These are phyloP conservation scores for Aporophyla lueneburgensis DNA, from an alignment of 2,888 invertebrate genomes.

Conservation along the genomic window DNA sequence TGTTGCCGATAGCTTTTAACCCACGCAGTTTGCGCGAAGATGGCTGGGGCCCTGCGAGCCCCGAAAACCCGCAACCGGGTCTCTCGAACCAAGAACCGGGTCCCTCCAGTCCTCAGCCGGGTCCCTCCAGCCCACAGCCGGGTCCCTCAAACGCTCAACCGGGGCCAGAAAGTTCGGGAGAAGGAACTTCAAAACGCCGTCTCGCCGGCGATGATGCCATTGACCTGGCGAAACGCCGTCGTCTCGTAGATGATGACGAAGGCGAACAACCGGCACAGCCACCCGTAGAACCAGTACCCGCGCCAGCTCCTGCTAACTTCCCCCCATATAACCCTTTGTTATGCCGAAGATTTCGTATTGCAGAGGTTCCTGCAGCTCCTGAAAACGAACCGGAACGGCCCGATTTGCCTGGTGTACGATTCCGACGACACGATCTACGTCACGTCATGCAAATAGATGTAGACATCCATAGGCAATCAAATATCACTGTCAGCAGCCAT, in stretches of 20 bases:
- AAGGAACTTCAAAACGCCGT: slow-evolving; percentile 35
- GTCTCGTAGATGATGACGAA: background rate
- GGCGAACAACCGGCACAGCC: background rate
- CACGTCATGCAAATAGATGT: slow-evolving; percentile 37
- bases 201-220: background rate
- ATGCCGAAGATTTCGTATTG: slow-evolving; percentile 2
- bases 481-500: background rate
- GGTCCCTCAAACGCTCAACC: background rate
- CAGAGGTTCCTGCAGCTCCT: background rate
- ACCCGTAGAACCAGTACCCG: background rate
- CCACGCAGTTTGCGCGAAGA: background rate
- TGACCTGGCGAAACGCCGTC: slow-evolving; percentile 36
- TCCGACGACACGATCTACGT: background rate
- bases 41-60: background rate
- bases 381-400: background rate
- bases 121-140: background rate
- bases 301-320: background rate
- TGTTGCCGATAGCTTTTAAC: background rate
- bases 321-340: rapidly evolving
- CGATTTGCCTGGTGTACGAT: background rate
- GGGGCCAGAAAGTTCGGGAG: background rate
- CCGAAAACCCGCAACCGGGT: background rate
- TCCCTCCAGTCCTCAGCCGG: background rate
- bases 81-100: background rate
- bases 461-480: background rate